phyloP scores from a whole-genome alignment of 2,113 vertebrate species.

The Myiagra hebetior region DNA sequence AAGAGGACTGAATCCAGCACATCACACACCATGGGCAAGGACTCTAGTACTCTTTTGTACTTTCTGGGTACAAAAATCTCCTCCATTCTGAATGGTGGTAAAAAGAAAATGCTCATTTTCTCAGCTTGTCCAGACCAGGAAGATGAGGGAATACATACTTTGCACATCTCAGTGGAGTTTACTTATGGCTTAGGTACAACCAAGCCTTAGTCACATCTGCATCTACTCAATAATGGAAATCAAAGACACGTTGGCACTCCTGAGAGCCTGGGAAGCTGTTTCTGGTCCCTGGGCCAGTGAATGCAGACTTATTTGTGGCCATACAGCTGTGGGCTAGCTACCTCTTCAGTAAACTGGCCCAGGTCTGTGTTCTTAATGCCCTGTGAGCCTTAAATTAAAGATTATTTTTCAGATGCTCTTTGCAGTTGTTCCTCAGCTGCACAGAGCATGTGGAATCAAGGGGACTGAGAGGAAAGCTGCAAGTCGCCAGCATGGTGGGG shows the following conservation, averaged over 20 bases:
- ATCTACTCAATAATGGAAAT: not conserved
- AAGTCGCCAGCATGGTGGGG: not conserved
- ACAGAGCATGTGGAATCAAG: not conserved
- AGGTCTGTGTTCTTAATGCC: not conserved
- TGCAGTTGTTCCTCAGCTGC: not conserved
- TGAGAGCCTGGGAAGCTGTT: not conserved
- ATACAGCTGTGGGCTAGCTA: not conserved
- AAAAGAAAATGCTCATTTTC: not conserved
- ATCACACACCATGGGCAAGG: accelerated
- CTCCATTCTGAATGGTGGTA: not conserved
- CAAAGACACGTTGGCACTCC: not conserved
- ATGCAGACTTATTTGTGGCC: not conserved
- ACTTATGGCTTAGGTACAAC: not conserved
- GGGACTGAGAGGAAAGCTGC: not conserved
- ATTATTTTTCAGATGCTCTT: not conserved
- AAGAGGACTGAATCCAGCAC: not conserved
- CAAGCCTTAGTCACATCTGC: not conserved
- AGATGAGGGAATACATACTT: not conserved
- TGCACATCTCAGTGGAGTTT: not conserved
- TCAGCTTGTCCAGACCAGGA: not conserved
- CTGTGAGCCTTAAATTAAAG: not conserved
- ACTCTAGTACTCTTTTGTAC: not conserved
- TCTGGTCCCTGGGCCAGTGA: not conserved
- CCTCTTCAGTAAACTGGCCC: not conserved
- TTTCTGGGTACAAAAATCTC: not conserved